Conservation (phyloP, 92 coral and sea anemone species). For the Scolanthus callimorphus region DNA sequence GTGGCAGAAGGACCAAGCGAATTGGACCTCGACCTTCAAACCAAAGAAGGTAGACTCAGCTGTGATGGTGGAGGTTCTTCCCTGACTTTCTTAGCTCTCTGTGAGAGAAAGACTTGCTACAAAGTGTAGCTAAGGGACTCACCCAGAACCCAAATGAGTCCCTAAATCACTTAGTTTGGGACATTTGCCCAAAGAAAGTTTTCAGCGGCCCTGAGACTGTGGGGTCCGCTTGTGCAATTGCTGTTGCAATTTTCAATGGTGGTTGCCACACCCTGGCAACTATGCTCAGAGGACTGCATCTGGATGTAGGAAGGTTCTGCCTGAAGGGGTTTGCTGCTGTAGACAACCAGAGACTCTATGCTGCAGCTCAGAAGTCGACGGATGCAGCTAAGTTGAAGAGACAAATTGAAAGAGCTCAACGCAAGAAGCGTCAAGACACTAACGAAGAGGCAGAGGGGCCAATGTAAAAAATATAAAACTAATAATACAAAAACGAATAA, state of each 20-base stretch:
- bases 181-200: conserved; percentile 30
- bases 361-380: conserved; percentile 21
- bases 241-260: conserved; percentile 25
- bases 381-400: conserved; percentile 27
- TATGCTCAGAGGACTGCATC: conserved; percentile 12
- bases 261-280: conserved; percentile 16
- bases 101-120: conserved; percentile 14
- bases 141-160: conserved; percentile 44
- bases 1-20: conserved; percentile 48
- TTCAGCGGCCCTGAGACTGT: conserved; percentile 35
- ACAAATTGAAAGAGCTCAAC: conserved; percentile 24
- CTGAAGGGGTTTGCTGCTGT: conserved; percentile 21
- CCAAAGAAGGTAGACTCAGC: conserved; percentile 23
- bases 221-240: conserved; percentile 15
- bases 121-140: conserved; percentile 33
- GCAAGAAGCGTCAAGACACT: conserved; percentile 17
- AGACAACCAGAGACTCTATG: conserved; percentile 34
- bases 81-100: conserved; percentile 18
- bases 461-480: too few species aligned
- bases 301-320: conserved; percentile 23
- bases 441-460: conserved; percentile 40
- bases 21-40: conserved; percentile 12
- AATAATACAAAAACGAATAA: too few species aligned
- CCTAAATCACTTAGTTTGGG: conserved; percentile 49
- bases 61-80: conserved; percentile 28